A percentile compares a stretch with the other conserved stretches of the same genome.
Conservation (phyloP, 2,113 vertebrate genomes). For the Phrynocephalus versicolor region DNA sequence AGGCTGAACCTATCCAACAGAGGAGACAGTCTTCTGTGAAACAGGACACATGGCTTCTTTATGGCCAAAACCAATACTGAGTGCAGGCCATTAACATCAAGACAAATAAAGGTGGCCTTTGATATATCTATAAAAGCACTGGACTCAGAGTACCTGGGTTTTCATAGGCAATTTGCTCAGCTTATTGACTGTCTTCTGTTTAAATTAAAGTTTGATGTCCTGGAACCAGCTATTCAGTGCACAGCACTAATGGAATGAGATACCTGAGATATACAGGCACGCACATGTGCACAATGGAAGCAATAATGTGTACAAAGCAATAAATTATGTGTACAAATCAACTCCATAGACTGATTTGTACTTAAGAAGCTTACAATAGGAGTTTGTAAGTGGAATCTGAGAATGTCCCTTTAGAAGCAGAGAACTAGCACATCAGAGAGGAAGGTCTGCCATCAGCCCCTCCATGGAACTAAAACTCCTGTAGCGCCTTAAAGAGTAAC, state of each 20-base stretch:
- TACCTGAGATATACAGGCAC: slow-evolving; percentile 4
- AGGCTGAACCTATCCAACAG: too few relatives aligned
- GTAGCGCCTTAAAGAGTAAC: background rate
- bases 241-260: slow-evolving; percentile 69
- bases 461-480: background rate
- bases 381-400: background rate
- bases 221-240: slow-evolving; percentile 76
- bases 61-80: slow-evolving; percentile 49
- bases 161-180: slow-evolving; percentile 80
- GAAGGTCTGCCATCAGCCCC: background rate
- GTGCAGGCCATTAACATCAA: slow-evolving; percentile 49
- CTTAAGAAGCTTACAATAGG: background rate
- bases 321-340: background rate
- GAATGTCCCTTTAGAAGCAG: background rate
- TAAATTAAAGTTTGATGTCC: slow-evolving; percentile 82
- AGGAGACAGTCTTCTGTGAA: too few relatives aligned
- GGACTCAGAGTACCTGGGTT: slow-evolving; percentile 78
- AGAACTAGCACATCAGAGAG: background rate
- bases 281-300: background rate
- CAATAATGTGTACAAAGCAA: background rate
- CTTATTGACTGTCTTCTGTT: slow-evolving; percentile 83
- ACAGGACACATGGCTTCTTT: background rate
- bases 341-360: background rate
- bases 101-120: slow-evolving; percentile 73
- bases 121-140: slow-evolving; percentile 78